These are phyloP conservation scores for Astyanax mexicanus DNA, from an alignment of 2,797 vertebrate species.

Conservation along the genomic window DNA sequence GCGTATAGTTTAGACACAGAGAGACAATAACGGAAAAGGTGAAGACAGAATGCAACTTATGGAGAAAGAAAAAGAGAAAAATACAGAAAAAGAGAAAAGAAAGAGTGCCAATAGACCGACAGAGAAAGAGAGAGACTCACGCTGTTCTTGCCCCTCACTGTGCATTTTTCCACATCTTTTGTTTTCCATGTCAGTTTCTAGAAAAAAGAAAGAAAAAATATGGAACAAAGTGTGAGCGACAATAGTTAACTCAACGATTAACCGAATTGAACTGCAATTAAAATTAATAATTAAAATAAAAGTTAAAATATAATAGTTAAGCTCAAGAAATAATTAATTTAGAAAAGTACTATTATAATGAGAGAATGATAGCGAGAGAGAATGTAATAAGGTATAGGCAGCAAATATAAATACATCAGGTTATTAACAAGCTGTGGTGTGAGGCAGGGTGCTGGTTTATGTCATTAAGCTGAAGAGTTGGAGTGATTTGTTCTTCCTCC, in stretches of 20 bases:
- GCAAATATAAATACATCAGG: slow-evolving; percentile 57
- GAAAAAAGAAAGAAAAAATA: slow-evolving; percentile 43
- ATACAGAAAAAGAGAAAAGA: neutral
- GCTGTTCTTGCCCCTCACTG: slow-evolving; percentile 85
- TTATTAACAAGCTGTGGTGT: slow-evolving; percentile 61
- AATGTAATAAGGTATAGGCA: slow-evolving; percentile 7
- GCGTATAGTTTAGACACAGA: no score
- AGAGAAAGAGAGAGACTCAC: slow-evolving; percentile 71
- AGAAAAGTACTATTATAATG: slow-evolving; percentile 28
- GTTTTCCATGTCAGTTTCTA: slow-evolving; percentile 87
- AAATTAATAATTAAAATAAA: no score
- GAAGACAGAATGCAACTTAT: neutral
- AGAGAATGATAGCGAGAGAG: slow-evolving; percentile 16
- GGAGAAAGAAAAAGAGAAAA: neutral
- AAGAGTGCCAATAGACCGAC: slow-evolving; percentile 9
- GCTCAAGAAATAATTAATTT: no score
- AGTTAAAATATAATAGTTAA: no score
- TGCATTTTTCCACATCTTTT: slow-evolving; percentile 85
- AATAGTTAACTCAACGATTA: no score
- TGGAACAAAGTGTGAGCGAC: no score
- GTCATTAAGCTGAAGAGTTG: slow-evolving; percentile 52
- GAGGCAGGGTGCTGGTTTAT: slow-evolving; percentile 13
- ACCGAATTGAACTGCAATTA: no score
- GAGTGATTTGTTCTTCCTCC: slow-evolving; percentile 54
- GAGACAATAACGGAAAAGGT: slow-evolving; percentile 2